Conservation (phyloP, 2,113 vertebrate genomes). For the Halcyon malimbica region DNA sequence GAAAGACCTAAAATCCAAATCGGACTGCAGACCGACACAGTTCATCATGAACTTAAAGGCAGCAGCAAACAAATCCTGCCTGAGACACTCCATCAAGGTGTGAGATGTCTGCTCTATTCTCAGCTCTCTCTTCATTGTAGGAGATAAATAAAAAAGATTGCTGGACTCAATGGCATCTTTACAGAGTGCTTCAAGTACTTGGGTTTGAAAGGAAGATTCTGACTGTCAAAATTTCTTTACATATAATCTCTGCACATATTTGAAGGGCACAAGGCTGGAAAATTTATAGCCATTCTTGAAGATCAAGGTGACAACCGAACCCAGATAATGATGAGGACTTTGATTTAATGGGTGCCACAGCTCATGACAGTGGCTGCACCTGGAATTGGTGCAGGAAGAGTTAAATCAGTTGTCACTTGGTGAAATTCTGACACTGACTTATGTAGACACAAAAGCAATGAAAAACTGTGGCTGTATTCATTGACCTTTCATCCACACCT, state of each 20-base stretch:
- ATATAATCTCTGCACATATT: not conserved
- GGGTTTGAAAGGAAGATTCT: slow-evolving; percentile 2
- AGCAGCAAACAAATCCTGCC: not conserved
- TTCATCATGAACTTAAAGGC: not conserved
- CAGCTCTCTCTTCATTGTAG: not conserved
- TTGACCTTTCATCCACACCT: slow-evolving; percentile 7
- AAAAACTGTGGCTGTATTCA: slow-evolving; percentile 16
- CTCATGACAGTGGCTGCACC: not conserved
- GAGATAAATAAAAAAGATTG: slow-evolving; percentile 40
- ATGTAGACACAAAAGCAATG: not conserved
- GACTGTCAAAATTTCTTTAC: slow-evolving; percentile 17
- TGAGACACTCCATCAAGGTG: not conserved
- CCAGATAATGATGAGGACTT: not conserved
- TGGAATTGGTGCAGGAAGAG: not conserved
- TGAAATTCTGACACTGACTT: not conserved
- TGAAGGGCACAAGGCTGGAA: not conserved
- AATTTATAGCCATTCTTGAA: not conserved
- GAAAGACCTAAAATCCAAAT: not conserved
- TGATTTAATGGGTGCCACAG: not conserved
- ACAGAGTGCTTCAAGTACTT: not conserved
- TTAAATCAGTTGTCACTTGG: not conserved
- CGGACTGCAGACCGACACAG: not conserved
- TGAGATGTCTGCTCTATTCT: not conserved
- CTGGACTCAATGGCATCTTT: not conserved
- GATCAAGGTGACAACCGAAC: not conserved